Evolutionary conservation across 2,888 invertebrate species (phyloP).

Genomic region (Archaeoteleia sp.): DNA sequence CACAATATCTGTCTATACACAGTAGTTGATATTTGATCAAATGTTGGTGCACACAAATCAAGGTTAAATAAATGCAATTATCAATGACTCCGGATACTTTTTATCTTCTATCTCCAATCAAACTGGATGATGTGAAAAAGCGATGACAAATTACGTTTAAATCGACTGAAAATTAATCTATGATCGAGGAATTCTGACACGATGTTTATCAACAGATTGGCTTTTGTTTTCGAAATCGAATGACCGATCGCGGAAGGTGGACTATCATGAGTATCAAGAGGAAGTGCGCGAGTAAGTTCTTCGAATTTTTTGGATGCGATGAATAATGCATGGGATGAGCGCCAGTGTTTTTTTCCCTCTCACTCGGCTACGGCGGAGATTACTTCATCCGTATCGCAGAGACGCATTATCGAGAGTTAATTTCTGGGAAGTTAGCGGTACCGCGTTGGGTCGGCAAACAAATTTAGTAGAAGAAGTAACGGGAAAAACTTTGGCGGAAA

Average conservation of each 20-base stretch:
- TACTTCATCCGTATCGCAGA: conserved; percentile 23
- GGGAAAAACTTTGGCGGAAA: conserved; percentile 25
- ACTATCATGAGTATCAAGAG: not conserved
- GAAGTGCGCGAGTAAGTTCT: conserved; percentile 1
- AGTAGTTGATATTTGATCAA: too few relatives aligned
- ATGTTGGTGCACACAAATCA: too few relatives aligned
- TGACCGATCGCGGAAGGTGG: not conserved
- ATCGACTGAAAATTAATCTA: too few relatives aligned
- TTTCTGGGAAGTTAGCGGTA: conserved; percentile 71
- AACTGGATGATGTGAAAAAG: too few relatives aligned
- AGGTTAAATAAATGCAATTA: too few relatives aligned
- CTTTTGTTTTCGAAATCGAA: not conserved
- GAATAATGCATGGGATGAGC: conserved; percentile 6
- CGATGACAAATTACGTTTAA: too few relatives aligned
- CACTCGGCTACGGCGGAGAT: conserved; percentile 6
- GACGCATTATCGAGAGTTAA: conserved; percentile 61
- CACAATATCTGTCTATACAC: too few relatives aligned
- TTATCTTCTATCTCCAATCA: too few relatives aligned
- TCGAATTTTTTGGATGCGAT: not conserved
- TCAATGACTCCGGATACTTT: too few relatives aligned
- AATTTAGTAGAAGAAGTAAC: conserved; percentile 32
- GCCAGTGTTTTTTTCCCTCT: conserved; percentile 1
- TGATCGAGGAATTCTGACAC: not conserved
- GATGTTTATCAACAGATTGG: not conserved
- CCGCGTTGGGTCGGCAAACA: conserved; percentile 20